A percentile compares a stretch with the other conserved stretches of the same genome.
Evolutionary conservation across 2,113 vertebrate genomes (phyloP).

Genomic region (Cheirogaleus medius): DNA sequence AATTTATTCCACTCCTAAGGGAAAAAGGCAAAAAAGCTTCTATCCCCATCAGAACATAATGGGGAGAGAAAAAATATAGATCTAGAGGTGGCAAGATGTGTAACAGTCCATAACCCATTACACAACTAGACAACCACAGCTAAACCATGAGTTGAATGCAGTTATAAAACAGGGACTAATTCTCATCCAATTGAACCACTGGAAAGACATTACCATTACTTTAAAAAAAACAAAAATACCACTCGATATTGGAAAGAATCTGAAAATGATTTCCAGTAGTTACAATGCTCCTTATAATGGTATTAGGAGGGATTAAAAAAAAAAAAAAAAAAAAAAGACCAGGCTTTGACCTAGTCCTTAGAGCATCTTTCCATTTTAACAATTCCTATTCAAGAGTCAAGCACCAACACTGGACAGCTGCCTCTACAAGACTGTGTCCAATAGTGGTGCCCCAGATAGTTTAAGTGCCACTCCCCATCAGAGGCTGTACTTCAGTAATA

Average conservation of each 20-base stretch:
- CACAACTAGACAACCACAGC: neutral
- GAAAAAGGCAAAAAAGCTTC: conserved; percentile 3
- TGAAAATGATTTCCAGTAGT: conserved; percentile 55
- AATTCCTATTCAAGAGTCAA: conserved; percentile 46
- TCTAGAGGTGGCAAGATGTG: conserved; percentile 26
- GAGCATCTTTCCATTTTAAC: conserved; percentile 88
- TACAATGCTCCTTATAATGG: neutral
- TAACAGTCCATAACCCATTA: neutral
- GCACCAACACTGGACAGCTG: conserved; percentile 80
- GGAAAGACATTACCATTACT: conserved; percentile 48
- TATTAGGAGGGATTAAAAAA: conserved; percentile 33
- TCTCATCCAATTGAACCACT: conserved; percentile 18
- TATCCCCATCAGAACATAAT: neutral
- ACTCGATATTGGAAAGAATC: conserved; percentile 43
- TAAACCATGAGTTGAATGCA: conserved; percentile 9
- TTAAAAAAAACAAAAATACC: conserved; percentile 32
- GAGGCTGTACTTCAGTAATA: conserved; percentile 85
- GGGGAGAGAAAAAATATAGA: neutral
- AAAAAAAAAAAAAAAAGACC: conserved; percentile 24
- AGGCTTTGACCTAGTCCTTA: conserved; percentile 82
- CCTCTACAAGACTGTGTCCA: conserved; percentile 71
- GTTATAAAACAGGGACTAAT: conserved; percentile 37
- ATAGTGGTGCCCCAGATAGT: conserved; percentile 71
- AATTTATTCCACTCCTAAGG: conserved; percentile 14
- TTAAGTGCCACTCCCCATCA: conserved; percentile 84